Evolutionary conservation across 2,113 vertebrate genomes (phyloP).

Genomic region (Casuarius casuarius): DNA sequence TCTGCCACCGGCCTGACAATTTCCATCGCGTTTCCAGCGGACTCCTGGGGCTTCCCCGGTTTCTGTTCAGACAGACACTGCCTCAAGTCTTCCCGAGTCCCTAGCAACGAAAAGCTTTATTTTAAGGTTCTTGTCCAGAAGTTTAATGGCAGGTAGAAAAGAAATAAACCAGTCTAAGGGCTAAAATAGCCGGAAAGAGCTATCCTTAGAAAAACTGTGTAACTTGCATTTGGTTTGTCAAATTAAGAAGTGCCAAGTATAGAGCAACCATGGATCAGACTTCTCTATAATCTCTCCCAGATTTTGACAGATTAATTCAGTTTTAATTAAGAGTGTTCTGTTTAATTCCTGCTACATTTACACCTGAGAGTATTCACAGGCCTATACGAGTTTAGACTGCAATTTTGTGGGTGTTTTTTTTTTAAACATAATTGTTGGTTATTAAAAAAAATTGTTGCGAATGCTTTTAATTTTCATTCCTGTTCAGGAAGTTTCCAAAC

Average conservation of each 20-base stretch:
- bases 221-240: not conserved
- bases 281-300: not conserved
- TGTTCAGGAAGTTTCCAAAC: slow-evolving; percentile 13
- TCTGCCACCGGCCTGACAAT: not conserved
- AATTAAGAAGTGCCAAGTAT: not conserved
- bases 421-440: not conserved
- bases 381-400: slow-evolving; percentile 8
- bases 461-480: slow-evolving; percentile 46
- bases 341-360: slow-evolving; percentile 28
- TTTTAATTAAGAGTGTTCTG: slow-evolving; percentile 33
- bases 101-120: slow-evolving; percentile 13
- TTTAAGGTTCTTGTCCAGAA: slow-evolving; percentile 26
- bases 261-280: not conserved
- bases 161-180: not conserved
- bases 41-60: slow-evolving; percentile 9
- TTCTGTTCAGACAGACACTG: not conserved
- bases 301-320: slow-evolving; percentile 27
- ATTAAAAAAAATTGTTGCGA: slow-evolving; percentile 28
- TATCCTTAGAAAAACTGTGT: not conserved
- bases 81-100: not conserved
- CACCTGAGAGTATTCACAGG: slow-evolving; percentile 20
- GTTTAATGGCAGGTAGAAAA: slow-evolving; percentile 5
- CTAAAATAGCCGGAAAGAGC: not conserved
- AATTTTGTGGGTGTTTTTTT: not conserved
- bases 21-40: slow-evolving; percentile 36